Conservation (phyloP, 1,140 invertebrate species). For the Brachionus sp. region DNA sequence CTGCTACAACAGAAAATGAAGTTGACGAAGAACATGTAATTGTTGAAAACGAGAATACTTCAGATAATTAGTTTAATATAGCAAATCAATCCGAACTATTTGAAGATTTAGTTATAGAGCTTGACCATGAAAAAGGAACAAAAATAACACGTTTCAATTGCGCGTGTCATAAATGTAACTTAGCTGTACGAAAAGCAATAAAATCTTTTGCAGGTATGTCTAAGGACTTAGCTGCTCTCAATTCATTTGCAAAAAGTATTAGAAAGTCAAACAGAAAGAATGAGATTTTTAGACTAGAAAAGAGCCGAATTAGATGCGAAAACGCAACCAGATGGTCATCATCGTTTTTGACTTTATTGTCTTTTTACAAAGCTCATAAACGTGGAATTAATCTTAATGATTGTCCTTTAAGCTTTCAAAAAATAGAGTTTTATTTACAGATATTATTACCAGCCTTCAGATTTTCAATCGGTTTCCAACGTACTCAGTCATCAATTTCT, state of each 20-base stretch:
- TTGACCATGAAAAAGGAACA: not conserved
- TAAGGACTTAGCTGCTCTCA: not conserved
- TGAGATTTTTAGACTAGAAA: not conserved
- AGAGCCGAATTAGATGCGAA: not conserved
- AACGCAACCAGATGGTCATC: constrained; percentile 1
- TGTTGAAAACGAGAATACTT: not conserved
- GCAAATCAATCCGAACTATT: not conserved
- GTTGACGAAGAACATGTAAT: not conserved
- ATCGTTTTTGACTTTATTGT: constrained; percentile 6
- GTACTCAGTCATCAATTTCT: not conserved
- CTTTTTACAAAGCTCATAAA: not conserved
- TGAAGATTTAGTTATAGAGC: not conserved
- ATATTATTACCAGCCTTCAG: not conserved
- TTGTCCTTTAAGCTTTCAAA: not conserved
- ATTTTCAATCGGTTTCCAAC: not conserved
- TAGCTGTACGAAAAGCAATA: not conserved
- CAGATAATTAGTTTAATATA: not conserved
- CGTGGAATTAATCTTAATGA: not conserved
- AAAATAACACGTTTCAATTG: not conserved
- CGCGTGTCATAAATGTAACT: not conserved
- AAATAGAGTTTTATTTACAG: constrained; percentile 13
- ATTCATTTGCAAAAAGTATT: not conserved
- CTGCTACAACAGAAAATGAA: not conserved
- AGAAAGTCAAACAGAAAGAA: not conserved
- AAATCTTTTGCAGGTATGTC: not conserved